These are phyloP conservation scores for Alosa sapidissima DNA, from an alignment of 2,797 vertebrate genomes.

Conservation along the genomic window DNA sequence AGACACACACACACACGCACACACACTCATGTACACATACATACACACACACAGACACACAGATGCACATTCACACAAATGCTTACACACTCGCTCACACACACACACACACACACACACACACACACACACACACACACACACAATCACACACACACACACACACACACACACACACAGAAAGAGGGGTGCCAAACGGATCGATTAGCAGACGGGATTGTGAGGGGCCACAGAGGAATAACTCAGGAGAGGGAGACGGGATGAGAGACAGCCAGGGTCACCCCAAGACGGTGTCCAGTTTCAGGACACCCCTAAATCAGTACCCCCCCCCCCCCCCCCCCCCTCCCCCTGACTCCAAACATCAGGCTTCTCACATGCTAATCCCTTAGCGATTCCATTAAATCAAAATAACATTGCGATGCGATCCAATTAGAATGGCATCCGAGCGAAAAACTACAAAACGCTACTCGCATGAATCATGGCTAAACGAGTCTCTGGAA, in stretches of 20 bases:
- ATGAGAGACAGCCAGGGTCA: constrained; percentile 69
- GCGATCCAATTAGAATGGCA: constrained; percentile 69
- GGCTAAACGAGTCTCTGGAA: constrained; percentile 5
- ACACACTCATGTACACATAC: neutral
- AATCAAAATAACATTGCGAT: constrained; percentile 73
- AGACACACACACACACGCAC: constrained; percentile 57
- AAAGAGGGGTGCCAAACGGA: constrained; percentile 73
- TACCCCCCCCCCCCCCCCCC: constrained; percentile 73
- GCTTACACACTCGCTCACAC: too few species aligned
- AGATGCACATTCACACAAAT: neutral
- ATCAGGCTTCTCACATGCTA: constrained; percentile 63
- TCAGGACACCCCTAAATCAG: constrained; percentile 82
- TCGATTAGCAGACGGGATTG: constrained; percentile 81
- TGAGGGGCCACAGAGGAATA: constrained; percentile 68
- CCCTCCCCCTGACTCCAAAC: constrained; percentile 62
- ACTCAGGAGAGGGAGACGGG: constrained; percentile 50
- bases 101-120: neutral
- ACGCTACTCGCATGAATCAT: constrained; percentile 46
- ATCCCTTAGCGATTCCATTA: constrained; percentile 73
- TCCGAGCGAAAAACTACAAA: constrained; percentile 52
- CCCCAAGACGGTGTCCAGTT: constrained; percentile 76
- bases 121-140: neutral
- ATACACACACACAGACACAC: neutral
- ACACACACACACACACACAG: constrained; percentile 45
- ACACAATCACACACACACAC: constrained; percentile 14